Base-by-base conservation (phyloP, 2,113 vertebrate species). In the Hypomesus transpacificus region DNA sequence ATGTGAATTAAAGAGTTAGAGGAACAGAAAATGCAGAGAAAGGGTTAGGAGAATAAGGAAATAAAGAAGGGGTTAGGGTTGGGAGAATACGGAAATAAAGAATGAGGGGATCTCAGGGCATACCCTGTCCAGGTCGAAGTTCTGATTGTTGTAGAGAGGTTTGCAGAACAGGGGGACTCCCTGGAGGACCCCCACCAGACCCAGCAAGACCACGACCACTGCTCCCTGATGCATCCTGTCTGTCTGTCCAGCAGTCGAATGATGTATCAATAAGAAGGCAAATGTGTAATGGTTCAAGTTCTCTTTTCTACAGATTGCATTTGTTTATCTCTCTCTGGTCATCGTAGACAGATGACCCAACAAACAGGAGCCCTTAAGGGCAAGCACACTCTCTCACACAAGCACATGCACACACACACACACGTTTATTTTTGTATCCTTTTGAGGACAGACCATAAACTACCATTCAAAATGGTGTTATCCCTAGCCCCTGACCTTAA, bases 81-180 rank as follows among this genome's bases (percentile, higher is more conserved):
- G 17, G 50, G 39, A 20, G 6, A 62, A 17, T 51, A 7, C 52
- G 9, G 14, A 26, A 14, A 18, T 1, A 16, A 14, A 56, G 21
- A 31, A 26, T 22, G 28, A 22, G 17, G 22, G 22, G 13, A 61
- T 22, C 22, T 16, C 18, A 51, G 4, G 14, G 54, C 75, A 93
- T 90, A 98, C 96, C 94, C 46, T 77, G 9, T 79, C 71, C 31
- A 92, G 16, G 17, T 93, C 79, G 52, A 98, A 98, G 87, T 95
- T 95, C 89, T 96, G 95, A 14, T 90, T 88, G 70, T 91, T 81
- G 72, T 93, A 89, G 9, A 85, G 79, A 14, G 88, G 85, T 1
- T 89, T 82, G 50, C 83, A 31, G 51, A 82, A 67, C 2, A 89
- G 54, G 9, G 83, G 80, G 13, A 87, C 70, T 18, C 81, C 89